Evolutionary conservation across 2,888 invertebrate species (phyloP), one percentile per base, ranked within the genome.

Genomic region (Periphyllus acericola): DNA sequence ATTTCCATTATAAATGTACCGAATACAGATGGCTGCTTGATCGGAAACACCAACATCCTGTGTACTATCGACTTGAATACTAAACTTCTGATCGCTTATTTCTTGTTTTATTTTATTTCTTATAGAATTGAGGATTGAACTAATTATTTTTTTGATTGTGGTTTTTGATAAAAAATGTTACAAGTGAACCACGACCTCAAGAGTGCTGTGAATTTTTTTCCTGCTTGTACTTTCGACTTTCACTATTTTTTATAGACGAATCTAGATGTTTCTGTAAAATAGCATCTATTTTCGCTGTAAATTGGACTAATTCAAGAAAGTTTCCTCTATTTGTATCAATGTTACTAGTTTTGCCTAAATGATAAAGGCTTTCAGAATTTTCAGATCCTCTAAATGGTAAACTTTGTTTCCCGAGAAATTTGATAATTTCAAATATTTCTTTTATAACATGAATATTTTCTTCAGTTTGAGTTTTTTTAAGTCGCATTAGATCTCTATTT

Each of bases 11-110:
- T 40, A 68, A 52, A 88, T 81, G 52, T 89, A 89, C 25, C 84
- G 78, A n/a, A 88, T 84, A 68, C 88, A 89, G n/a, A 89, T 89
- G n/a, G 88, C 81, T 21, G 81, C 74, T 81, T 88, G 84, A 80
- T 89, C 46, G 9, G 9, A 46, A 46, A 46, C 46, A 9, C 46
- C 46, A 32, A 89, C 79, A 83, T 89, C 89, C 79, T 89, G 89
- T 32, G 86, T 89, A 32, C 82, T 89, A 80, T 89, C 89, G 9
- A 46, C 46, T 46, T 46, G 46, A 46, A 46, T 46, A 46, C 46
- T 46, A 46, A 46, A 46, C 46, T 46, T 46, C 46, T 46, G 11
- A 46, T 9, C 46, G 9, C 46, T 46, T 46, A 46, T 9, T 46
- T 75, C 40, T 40, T 75, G 21, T 75, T 75, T 75, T 40, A 75